Conservation (phyloP, 2,797 vertebrate genomes). For the Myotis daubentonii region DNA sequence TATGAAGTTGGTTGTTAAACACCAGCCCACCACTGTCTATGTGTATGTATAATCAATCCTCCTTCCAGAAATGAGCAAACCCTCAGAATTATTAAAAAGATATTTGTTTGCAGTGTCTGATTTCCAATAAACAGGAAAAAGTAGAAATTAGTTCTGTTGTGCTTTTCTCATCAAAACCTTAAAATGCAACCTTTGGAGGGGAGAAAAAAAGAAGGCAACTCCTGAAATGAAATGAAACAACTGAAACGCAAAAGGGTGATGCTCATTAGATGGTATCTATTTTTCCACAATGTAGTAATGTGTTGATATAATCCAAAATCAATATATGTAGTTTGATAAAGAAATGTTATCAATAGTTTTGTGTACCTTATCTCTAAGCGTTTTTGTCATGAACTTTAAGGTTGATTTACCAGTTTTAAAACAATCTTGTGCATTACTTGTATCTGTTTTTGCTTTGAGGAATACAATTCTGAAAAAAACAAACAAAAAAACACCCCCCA, state of each 20-base stretch:
- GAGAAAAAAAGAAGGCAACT: not conserved
- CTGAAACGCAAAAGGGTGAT: not conserved
- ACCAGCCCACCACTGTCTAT: not conserved
- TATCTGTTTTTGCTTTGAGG: conserved; percentile 14
- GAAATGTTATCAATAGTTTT: not conserved
- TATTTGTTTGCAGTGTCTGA: not conserved
- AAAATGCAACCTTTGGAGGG: not conserved
- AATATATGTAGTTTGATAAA: not conserved
- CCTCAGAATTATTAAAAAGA: not conserved
- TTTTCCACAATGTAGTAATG: conserved; percentile 37
- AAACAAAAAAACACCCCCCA: too few species aligned
- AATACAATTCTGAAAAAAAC: not conserved
- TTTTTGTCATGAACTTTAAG: not conserved
- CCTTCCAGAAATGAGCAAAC: not conserved
- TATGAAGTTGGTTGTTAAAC: not conserved
- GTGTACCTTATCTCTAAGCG: not conserved
- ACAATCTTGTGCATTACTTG: not conserved
- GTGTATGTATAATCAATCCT: not conserved
- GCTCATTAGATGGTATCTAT: not conserved
- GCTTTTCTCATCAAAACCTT: conserved; percentile 1
- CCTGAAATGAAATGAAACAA: not conserved
- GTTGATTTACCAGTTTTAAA: conserved; percentile 1
- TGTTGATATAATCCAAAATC: conserved; percentile 27
- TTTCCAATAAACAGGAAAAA: not conserved
- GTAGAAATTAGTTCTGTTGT: not conserved